phyloP scores from a whole-genome alignment of 2,888 invertebrate species.

The Resseliella maxima region DNA sequence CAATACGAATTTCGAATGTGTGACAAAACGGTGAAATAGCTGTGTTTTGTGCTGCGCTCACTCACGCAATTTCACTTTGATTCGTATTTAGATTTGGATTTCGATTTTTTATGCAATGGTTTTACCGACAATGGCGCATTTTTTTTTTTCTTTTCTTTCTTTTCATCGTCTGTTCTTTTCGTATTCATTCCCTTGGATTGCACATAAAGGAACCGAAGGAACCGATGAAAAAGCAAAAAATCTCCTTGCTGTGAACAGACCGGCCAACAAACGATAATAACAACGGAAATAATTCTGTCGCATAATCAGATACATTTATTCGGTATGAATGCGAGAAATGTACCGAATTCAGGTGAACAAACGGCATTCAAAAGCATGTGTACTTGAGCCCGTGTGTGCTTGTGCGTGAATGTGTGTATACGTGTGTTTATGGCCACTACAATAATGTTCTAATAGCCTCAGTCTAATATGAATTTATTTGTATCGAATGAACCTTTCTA shows the following conservation, averaged over 20 bases:
- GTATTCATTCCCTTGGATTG: not conserved
- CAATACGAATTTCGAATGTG: not conserved
- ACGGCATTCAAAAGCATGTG: not conserved
- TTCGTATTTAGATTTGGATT: too few species aligned
- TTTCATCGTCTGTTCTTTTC: not conserved
- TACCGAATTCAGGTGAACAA: not conserved
- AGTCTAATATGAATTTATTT: slow-evolving; percentile 52
- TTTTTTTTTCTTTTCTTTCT: too few species aligned
- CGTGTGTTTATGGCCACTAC: slow-evolving; percentile 19
- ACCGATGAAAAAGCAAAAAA: not conserved
- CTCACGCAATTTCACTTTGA: too few species aligned
- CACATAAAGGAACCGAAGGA: not conserved
- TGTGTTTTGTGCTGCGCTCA: too few species aligned
- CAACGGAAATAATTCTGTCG: slow-evolving; percentile 27
- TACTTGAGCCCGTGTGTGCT: not conserved
- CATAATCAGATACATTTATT: slow-evolving; percentile 9
- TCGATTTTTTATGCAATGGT: too few species aligned
- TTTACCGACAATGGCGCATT: too few species aligned
- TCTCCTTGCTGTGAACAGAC: slow-evolving; percentile 38
- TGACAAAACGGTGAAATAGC: not conserved
- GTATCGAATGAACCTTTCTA: slow-evolving; percentile 49
- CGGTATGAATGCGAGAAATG: not conserved
- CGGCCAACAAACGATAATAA: slow-evolving; percentile 25
- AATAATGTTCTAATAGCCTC: slow-evolving; percentile 33
- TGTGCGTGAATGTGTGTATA: not conserved